These are phyloP conservation scores for Heterocephalus glaber DNA, from an alignment of 2,113 vertebrate species.

Conservation along the genomic window DNA sequence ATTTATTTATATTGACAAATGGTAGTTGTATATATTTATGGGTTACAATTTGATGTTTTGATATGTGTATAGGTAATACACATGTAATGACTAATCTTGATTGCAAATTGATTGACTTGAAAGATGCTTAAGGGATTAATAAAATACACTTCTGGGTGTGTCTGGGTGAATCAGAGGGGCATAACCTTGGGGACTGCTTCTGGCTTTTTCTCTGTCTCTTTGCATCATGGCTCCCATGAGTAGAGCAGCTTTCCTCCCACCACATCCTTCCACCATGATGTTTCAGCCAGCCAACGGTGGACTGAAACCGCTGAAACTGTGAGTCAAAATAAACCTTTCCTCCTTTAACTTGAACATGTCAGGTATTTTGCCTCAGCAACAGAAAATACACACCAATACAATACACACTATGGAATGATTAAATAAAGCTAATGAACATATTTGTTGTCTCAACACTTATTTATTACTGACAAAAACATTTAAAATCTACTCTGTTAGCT, in stretches of 20 bases:
- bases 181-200: not conserved
- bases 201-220: not conserved
- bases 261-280: not conserved
- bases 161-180: not conserved
- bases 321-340: not conserved
- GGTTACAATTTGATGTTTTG: not conserved
- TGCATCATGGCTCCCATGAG: not conserved
- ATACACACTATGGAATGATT: too few species aligned
- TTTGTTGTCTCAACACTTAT: not conserved
- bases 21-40: not conserved
- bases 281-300: not conserved
- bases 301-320: not conserved
- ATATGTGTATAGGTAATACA: not conserved
- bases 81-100: not conserved
- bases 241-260: not conserved
- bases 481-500: not conserved
- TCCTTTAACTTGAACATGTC: not conserved
- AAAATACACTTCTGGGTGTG: not conserved
- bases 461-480: not conserved
- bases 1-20: not conserved
- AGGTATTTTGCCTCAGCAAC: not conserved
- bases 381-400: not conserved
- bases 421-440: not conserved
- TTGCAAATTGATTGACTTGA: not conserved
- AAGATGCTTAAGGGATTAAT: not conserved